These are phyloP conservation scores for Strix occidentalis DNA, from an alignment of 2,797 vertebrate species.

Conservation along the genomic window DNA sequence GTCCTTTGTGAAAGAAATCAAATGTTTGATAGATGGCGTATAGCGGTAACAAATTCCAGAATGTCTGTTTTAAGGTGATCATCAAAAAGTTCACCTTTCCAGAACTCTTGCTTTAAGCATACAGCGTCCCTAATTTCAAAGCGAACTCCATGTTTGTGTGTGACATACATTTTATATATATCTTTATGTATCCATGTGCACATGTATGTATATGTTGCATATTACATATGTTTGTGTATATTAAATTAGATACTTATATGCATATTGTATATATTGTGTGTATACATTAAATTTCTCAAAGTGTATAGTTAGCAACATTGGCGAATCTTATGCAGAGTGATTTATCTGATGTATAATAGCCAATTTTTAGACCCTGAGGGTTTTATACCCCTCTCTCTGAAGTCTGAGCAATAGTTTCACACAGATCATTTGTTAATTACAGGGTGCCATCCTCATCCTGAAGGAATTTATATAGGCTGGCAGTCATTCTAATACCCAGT, in stretches of 20 bases:
- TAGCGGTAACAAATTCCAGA: neutral
- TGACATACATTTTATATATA: neutral
- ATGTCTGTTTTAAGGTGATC: neutral
- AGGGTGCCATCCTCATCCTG: neutral
- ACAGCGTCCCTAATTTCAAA: neutral
- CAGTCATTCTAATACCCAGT: neutral
- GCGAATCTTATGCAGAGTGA: neutral
- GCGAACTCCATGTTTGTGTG: neutral
- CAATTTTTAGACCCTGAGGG: neutral
- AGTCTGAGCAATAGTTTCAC: neutral
- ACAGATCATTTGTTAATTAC: neutral
- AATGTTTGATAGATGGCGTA: neutral
- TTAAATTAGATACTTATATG: neutral
- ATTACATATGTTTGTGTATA: neutral
- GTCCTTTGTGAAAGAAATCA: neutral
- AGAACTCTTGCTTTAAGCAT: neutral
- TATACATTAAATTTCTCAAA: neutral
- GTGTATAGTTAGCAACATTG: neutral
- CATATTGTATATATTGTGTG: neutral
- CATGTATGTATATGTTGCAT: fast-evolving
- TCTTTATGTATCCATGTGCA: too few relatives aligned
- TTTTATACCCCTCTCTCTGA: neutral
- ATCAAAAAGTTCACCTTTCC: neutral
- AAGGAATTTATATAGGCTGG: neutral
- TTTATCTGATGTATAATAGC: neutral